phyloP scores from a whole-genome alignment of 2,888 invertebrate genomes.

The Conomelus anceps region DNA sequence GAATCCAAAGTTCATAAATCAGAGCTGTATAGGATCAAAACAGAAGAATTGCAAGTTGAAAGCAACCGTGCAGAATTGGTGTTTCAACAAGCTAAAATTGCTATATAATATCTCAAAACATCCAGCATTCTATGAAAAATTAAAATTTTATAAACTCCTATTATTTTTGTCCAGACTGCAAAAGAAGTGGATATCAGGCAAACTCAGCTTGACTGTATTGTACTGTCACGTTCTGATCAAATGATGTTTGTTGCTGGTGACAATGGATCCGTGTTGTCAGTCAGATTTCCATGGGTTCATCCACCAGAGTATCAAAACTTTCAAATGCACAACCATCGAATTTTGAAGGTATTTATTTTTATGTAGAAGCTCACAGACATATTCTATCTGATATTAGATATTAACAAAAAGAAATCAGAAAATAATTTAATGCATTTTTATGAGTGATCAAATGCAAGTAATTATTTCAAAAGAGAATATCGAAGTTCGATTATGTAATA shows the following conservation, averaged over 20 bases:
- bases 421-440: no score
- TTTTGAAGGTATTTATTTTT: neutral
- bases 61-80: no score
- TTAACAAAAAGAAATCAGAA: no score
- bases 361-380: no score
- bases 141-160: neutral
- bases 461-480: no score
- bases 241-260: slow-evolving; percentile 77
- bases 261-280: slow-evolving; percentile 66
- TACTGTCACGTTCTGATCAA: slow-evolving; percentile 69
- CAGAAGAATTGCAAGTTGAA: no score
- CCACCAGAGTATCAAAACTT: slow-evolving; percentile 50
- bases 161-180: slow-evolving; percentile 20
- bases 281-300: slow-evolving; percentile 68
- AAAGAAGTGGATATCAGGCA: slow-evolving; percentile 33
- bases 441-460: no score
- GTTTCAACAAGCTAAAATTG: neutral
- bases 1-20: no score
- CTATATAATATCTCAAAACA: neutral
- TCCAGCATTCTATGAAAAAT: no score
- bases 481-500: no score
- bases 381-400: no score
- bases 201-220: slow-evolving; percentile 47
- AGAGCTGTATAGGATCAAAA: no score
- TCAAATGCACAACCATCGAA: slow-evolving; percentile 46